A percentile compares a stretch with the other conserved stretches of the same genome.
phyloP scores from a whole-genome alignment of 2,888 invertebrate genomes.

The Altica lythri region DNA sequence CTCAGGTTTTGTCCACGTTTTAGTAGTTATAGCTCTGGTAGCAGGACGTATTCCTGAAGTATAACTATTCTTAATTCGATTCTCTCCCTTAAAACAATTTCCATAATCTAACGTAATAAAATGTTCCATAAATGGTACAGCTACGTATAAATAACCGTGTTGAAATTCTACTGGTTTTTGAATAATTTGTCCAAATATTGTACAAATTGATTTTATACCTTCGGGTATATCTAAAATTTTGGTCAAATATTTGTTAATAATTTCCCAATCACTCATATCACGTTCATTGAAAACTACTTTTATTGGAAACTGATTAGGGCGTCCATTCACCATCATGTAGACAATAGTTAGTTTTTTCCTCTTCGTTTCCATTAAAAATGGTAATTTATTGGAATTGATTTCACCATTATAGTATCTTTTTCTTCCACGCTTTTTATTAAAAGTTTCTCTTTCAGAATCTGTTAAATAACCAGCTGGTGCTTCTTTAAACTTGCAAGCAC shows the following conservation, averaged over 20 bases:
- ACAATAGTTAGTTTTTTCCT: slow-evolving; percentile 25
- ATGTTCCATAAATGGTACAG: slow-evolving; percentile 1
- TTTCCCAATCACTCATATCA: slow-evolving; percentile 22
- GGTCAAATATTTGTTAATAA: slow-evolving; percentile 19
- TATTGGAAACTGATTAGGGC: slow-evolving; percentile 16
- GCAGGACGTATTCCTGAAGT: too few species aligned
- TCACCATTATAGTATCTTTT: slow-evolving; percentile 25
- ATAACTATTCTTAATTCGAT: too few species aligned
- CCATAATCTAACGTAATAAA: slow-evolving; percentile 1
- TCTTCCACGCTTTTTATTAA: slow-evolving; percentile 1
- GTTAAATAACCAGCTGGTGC: not conserved
- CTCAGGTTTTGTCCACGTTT: too few species aligned
- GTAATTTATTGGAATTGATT: slow-evolving; percentile 9
- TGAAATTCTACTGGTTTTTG: slow-evolving; percentile 2
- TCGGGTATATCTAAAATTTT: slow-evolving; percentile 30
- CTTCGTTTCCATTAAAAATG: slow-evolving; percentile 23
- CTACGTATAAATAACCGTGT: slow-evolving; percentile 5
- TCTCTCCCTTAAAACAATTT: not conserved
- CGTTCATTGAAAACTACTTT: slow-evolving; percentile 28
- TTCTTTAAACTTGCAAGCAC: not conserved
- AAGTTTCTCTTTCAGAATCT: not conserved
- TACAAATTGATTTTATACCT: slow-evolving; percentile 20
- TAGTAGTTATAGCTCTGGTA: too few species aligned
- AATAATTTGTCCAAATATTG: slow-evolving; percentile 5
- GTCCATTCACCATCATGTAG: slow-evolving; percentile 26